phyloP scores from a whole-genome alignment of 2,888 invertebrate species.

The Molorchus minor region DNA sequence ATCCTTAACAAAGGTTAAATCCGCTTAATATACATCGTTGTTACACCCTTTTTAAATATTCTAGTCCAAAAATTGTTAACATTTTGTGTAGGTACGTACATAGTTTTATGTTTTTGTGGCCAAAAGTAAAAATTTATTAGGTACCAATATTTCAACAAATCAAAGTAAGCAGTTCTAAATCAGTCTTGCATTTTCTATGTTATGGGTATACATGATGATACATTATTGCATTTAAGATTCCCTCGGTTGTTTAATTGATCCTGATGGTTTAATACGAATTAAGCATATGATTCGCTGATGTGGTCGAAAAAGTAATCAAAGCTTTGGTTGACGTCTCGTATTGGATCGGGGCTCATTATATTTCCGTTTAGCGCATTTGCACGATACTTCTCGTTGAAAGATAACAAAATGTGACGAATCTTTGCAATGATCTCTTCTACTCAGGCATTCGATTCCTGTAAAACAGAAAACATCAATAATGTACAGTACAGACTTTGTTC shows the following conservation, averaged over 20 bases:
- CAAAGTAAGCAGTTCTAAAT: constrained; percentile 39
- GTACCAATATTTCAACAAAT: not conserved
- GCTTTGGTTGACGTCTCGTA: constrained; percentile 63
- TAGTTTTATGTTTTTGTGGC: no score
- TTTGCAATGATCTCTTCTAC: constrained; percentile 87
- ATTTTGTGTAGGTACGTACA: no score
- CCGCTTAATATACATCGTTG: constrained; percentile 13
- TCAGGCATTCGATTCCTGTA: constrained; percentile 89
- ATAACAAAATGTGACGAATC: constrained; percentile 81
- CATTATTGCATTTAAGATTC: constrained; percentile 40
- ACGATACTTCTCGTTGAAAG: constrained; percentile 75
- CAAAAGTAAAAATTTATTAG: not conserved
- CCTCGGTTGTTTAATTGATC: constrained; percentile 45
- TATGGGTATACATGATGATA: constrained; percentile 48
- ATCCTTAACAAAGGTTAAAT: constrained; percentile 45
- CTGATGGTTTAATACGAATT: constrained; percentile 47
- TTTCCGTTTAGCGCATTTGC: constrained; percentile 62
- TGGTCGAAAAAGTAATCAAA: constrained; percentile 72
- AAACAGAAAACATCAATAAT: constrained; percentile 51
- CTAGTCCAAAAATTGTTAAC: no score
- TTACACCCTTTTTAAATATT: constrained; percentile 29
- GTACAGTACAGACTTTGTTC: no score
- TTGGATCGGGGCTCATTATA: constrained; percentile 59
- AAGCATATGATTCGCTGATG: constrained; percentile 74
- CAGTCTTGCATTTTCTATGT: constrained; percentile 49